Percentiles rank a stretch among this genome's conserved stretches.
Evolutionary conservation across 2,888 invertebrate genomes (phyloP).

Genomic region (Halocaridina rubra): DNA sequence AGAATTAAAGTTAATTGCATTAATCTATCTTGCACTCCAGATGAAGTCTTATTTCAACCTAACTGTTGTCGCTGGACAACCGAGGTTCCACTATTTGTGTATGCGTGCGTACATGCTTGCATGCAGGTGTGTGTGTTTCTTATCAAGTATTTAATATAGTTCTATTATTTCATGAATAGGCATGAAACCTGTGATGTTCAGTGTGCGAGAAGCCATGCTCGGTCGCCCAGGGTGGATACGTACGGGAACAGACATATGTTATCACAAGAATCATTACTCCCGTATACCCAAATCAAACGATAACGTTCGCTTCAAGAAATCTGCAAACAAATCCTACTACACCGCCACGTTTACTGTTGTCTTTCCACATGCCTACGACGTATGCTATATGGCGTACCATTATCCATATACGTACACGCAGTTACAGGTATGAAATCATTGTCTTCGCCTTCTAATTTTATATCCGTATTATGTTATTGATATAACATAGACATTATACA

Average conservation of each 20-base stretch:
- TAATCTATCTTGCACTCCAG: too few species aligned
- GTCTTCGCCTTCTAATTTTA: too few species aligned
- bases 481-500: too few species aligned
- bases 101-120: too few species aligned
- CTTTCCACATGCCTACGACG: conserved; percentile 81
- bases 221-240: conserved; percentile 75
- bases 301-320: conserved; percentile 63
- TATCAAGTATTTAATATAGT: too few species aligned
- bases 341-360: conserved; percentile 83
- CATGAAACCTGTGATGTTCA: conserved; percentile 89
- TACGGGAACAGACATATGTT: conserved; percentile 81
- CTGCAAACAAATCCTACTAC: conserved; percentile 73
- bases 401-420: conserved; percentile 87
- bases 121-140: too few species aligned
- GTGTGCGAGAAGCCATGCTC: conserved; percentile 78
- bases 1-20: too few species aligned
- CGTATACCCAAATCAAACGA: conserved; percentile 73
- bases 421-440: conserved; percentile 76
- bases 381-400: conserved; percentile 88
- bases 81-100: too few species aligned
- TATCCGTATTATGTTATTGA: too few species aligned
- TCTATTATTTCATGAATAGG: conserved; percentile 70
- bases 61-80: too few species aligned
- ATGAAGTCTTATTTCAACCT: too few species aligned
- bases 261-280: conserved; percentile 79